These are phyloP conservation scores for Pipa parva DNA, from an alignment of 2,113 vertebrate species.

Conservation along the genomic window DNA sequence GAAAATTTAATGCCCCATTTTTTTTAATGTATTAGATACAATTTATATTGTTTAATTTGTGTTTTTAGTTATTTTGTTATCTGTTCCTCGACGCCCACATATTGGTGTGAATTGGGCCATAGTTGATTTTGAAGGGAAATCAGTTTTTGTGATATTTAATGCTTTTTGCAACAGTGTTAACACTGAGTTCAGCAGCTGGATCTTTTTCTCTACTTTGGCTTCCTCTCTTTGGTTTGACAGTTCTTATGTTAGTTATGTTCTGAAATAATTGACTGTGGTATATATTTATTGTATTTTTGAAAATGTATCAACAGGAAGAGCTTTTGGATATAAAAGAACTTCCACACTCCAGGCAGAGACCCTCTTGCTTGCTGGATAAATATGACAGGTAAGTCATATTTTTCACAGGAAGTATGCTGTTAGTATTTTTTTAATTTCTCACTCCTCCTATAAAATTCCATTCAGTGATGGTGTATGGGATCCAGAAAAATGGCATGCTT, in stretches of 20 bases:
- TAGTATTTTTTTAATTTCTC: slow-evolving; percentile 3
- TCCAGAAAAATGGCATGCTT: slow-evolving; percentile 97
- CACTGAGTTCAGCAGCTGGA: neutral
- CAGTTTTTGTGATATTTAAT: neutral
- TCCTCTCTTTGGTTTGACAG: no score
- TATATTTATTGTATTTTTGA: no score
- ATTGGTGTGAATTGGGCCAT: no score
- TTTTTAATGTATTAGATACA: no score
- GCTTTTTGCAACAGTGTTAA: neutral
- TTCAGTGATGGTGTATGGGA: slow-evolving; percentile 94
- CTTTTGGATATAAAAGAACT: slow-evolving; percentile 91
- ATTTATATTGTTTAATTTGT: no score
- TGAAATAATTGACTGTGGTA: no score
- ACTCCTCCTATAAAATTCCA: no score
- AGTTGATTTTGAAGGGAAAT: neutral
- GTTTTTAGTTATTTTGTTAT: no score
- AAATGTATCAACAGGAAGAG: slow-evolving; percentile 69
- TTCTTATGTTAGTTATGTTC: neutral
- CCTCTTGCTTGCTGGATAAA: slow-evolving; percentile 90
- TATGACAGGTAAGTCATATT: slow-evolving; percentile 87
- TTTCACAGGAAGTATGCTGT: no score
- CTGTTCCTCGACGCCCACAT: no score
- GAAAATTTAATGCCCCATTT: no score
- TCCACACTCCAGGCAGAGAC: slow-evolving; percentile 88
- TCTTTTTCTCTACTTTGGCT: neutral